phyloP scores from a whole-genome alignment of 2,888 invertebrate genomes.

The Pharmacophagus antenor region DNA sequence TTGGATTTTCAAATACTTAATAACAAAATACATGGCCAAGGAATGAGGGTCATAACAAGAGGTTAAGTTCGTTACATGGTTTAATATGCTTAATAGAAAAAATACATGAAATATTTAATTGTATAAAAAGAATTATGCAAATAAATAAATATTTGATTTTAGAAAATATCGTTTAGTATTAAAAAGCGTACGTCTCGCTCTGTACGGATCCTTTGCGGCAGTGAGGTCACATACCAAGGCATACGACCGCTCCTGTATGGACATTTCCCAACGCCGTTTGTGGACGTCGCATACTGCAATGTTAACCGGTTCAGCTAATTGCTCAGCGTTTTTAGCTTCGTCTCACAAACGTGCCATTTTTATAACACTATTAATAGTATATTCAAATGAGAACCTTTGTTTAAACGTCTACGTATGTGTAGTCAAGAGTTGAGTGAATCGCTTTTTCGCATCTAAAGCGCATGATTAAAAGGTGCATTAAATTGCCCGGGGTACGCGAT shows the following conservation, averaged over 20 bases:
- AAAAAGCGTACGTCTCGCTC: neutral
- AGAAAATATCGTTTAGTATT: neutral
- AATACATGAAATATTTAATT: too few relatives aligned
- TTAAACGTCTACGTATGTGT: conserved; percentile 7
- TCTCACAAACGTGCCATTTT: conserved; percentile 11
- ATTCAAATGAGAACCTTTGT: conserved; percentile 14
- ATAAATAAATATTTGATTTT: too few relatives aligned
- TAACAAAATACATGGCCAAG: too few relatives aligned
- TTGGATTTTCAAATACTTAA: too few relatives aligned
- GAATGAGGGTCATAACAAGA: too few relatives aligned
- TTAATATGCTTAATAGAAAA: too few relatives aligned
- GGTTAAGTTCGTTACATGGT: too few relatives aligned
- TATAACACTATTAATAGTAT: conserved; percentile 11
- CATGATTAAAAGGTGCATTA: conserved; percentile 23
- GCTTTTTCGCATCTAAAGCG: conserved; percentile 5
- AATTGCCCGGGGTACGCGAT: conserved; percentile 18
- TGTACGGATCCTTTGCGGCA: conserved; percentile 13
- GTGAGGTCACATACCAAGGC: conserved; percentile 29
- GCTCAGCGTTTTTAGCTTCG: conserved; percentile 20
- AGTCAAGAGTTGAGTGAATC: conserved; percentile 4
- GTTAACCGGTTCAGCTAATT: conserved; percentile 28
- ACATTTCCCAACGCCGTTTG: conserved; percentile 23
- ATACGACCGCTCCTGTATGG: conserved; percentile 27
- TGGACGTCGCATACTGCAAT: conserved; percentile 21
- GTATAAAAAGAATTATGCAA: too few relatives aligned